A percentile compares a stretch with the other conserved stretches of the same genome.
These are phyloP conservation scores for Sacculina carcini DNA, from an alignment of 2,888 invertebrate genomes.

Conservation along the genomic window DNA sequence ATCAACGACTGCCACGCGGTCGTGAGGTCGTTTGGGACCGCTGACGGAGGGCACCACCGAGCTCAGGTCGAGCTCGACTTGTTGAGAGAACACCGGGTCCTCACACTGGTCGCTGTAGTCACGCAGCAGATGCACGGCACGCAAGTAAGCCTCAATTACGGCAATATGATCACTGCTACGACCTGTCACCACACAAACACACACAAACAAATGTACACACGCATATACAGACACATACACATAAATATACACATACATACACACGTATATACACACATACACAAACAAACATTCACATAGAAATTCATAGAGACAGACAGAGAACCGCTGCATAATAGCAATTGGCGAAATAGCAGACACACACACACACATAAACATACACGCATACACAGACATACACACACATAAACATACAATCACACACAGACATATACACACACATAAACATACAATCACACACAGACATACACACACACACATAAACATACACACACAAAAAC, in stretches of 20 bases:
- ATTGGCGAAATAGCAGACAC: too few species aligned
- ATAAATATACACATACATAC: neutral
- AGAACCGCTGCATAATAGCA: neutral
- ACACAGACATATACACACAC: too few species aligned
- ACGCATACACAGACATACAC: neutral
- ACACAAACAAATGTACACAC: neutral
- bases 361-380: too few species aligned
- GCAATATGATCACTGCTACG: constrained; percentile 39
- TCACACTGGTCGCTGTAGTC: constrained; percentile 44
- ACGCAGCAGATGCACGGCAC: constrained; percentile 40
- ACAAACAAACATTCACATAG: neutral
- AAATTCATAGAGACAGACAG: neutral
- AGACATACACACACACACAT: too few species aligned
- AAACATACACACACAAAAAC: too few species aligned
- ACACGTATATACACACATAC: neutral
- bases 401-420: too few species aligned
- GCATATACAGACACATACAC: neutral
- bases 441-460: too few species aligned
- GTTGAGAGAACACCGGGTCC: constrained; percentile 38
- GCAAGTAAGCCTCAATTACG: constrained; percentile 53
- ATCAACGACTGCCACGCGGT: constrained; percentile 62
- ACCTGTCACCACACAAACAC: constrained; percentile 3
- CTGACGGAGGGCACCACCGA: constrained; percentile 83
- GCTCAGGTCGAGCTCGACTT: constrained; percentile 37
- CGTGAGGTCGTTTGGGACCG: constrained; percentile 91